phyloP scores from a whole-genome alignment of 2,888 invertebrate genomes.

The Brenthis ino region DNA sequence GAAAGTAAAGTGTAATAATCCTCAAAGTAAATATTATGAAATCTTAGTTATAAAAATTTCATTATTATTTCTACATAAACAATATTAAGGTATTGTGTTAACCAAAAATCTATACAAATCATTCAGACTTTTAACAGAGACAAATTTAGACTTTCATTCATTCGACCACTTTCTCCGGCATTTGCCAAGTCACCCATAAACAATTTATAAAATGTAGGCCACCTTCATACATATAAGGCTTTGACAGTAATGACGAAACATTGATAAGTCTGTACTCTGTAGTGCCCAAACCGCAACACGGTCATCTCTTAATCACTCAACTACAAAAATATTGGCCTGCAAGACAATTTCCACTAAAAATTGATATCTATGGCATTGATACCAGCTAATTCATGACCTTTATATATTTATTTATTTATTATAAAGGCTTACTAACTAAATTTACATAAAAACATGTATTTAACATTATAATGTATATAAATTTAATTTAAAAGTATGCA shows the following conservation, averaged over 20 bases:
- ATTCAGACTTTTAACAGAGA: slow-evolving; percentile 22
- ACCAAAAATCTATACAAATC: background rate
- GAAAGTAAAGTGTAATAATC: too few species aligned
- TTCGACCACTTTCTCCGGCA: slow-evolving; percentile 41
- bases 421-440: too few species aligned
- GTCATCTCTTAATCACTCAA: background rate
- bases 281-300: background rate
- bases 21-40: too few species aligned
- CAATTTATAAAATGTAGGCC: slow-evolving; percentile 45
- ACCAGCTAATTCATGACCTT: too few species aligned
- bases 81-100: background rate
- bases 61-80: too few species aligned
- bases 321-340: background rate
- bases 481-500: too few species aligned
- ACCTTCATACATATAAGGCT: slow-evolving; percentile 39
- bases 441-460: too few species aligned
- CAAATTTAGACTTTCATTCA: slow-evolving; percentile 37
- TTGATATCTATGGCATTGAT: too few species aligned
- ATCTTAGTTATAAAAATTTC: too few species aligned
- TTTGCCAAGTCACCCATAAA: slow-evolving; percentile 43
- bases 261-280: slow-evolving; percentile 13
- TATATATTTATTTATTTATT: too few species aligned
- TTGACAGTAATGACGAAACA: slow-evolving; percentile 28
- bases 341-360: too few species aligned
- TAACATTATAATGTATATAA: too few species aligned